Evolutionary conservation across 2,113 vertebrate genomes (phyloP), one percentile per base, ranked within the genome.

Genomic region (Taurulus bubalis): DNA sequence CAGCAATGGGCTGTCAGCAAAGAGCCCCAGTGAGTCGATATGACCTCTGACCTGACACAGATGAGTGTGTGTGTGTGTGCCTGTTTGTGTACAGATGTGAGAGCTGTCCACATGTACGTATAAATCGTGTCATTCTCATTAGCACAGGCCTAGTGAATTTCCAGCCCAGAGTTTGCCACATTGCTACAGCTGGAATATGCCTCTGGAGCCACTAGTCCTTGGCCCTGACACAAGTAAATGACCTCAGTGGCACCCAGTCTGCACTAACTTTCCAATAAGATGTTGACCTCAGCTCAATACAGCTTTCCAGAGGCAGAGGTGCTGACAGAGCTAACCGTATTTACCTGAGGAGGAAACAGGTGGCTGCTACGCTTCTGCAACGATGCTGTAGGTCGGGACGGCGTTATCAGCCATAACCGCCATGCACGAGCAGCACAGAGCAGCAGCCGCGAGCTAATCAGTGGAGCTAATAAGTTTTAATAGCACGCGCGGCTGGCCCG

Each of bases 181-280:
- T 26, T 28, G 36, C n/a, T 70, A 71, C 79, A 58, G 79, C 26
- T 0, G 42, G 0, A 68, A 28, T 65, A 36, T 42, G 38, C 40
- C 66, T 42, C 69, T 42, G 5, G 47, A 64, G 62, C 47, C 16
- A 24, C 36, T 0, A 22, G 55, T 32, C 60, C 56, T 76, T 62
- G 70, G 79, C 75, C 53, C 59, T 82, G 87, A 66, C 32, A 64
- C 86, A 65, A 32, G n/a, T 63, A 7, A 62, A 66, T 92, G 87
- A 92, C 87, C 88, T 92, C 84, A 86, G 65, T 86, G 89, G 49
- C 79, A 90, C 75, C 68, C 11, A 8, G 22, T 83, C 77, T 49
- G 84, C 85, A 65, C 67, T 34, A 84, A 89, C 55, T 91, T 92
- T 91, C 90, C 90, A 88, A 64, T 90, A 73, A 85, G 79, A 69